Conservation (phyloP, 2,888 invertebrate species). For the Macrosiphum euphorbiae region DNA sequence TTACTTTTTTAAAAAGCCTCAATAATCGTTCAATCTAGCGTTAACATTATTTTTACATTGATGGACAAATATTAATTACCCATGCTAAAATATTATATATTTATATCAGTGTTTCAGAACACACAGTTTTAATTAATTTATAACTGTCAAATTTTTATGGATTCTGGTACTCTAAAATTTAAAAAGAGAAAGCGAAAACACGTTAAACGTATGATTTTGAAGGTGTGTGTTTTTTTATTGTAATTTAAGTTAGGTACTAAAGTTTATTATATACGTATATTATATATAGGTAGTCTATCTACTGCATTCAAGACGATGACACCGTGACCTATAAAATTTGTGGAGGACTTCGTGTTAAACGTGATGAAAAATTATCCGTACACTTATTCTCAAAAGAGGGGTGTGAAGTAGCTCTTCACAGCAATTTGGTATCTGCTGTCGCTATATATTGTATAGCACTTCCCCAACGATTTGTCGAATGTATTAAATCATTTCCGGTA, state of each 20-base stretch:
- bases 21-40: background rate
- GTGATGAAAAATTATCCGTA: slow-evolving; percentile 46
- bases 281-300: background rate
- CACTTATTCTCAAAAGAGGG: slow-evolving; percentile 30
- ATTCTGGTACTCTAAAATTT: background rate
- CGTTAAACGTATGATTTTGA: background rate
- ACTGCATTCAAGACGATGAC: background rate
- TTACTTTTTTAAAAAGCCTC: background rate
- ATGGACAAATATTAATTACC: background rate
- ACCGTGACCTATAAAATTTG: slow-evolving; percentile 8
- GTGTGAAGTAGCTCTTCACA: slow-evolving; percentile 14
- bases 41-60: background rate
- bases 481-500: background rate
- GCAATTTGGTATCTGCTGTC: background rate
- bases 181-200: background rate
- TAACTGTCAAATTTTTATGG: background rate
- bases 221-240: background rate
- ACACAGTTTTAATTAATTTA: background rate
- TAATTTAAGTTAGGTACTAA: background rate
- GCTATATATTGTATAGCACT: background rate
- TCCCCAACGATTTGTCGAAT: background rate
- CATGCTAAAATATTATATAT: background rate
- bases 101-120: background rate
- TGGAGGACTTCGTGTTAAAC: slow-evolving; percentile 31
- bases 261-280: background rate